phyloP scores from a whole-genome alignment of 2,113 vertebrate genomes.

The Trogon melanurus region DNA sequence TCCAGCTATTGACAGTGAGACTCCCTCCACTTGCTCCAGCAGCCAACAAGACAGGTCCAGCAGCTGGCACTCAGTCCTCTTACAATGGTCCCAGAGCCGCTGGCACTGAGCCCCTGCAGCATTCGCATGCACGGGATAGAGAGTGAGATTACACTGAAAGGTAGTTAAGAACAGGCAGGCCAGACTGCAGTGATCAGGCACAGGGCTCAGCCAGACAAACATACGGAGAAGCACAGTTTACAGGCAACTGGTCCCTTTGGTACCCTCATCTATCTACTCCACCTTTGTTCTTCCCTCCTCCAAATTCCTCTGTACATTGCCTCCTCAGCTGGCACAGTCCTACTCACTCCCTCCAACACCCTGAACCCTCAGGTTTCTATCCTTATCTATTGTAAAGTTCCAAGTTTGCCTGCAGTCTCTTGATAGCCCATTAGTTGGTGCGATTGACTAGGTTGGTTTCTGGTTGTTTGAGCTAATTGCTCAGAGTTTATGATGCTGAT shows the following conservation, averaged over 20 bases:
- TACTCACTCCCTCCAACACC: no score
- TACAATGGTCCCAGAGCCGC: neutral
- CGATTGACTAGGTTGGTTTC: neutral
- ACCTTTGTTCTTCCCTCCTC: no score
- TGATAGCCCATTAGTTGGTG: neutral
- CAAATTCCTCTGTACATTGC: no score
- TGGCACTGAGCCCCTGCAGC: neutral
- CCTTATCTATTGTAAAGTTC: no score
- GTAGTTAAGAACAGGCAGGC: neutral
- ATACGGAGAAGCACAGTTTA: neutral
- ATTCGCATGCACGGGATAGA: fast-evolving
- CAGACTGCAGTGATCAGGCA: neutral
- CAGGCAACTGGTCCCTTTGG: neutral
- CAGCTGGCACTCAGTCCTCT: neutral
- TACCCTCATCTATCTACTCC: neutral
- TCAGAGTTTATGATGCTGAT: neutral
- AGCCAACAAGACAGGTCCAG: neutral
- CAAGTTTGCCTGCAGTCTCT: neutral
- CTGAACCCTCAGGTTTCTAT: no score
- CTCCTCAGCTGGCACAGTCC: no score
- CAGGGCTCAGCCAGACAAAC: neutral
- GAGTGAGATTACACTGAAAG: no score
- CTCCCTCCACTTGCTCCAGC: neutral
- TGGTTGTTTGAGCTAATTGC: neutral
- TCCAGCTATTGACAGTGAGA: neutral